Percentiles rank a stretch among this genome's conserved stretches.
These are phyloP conservation scores for Panagrolaimus sp. DNA, from an alignment of 1,140 invertebrate species.

Conservation along the genomic window DNA sequence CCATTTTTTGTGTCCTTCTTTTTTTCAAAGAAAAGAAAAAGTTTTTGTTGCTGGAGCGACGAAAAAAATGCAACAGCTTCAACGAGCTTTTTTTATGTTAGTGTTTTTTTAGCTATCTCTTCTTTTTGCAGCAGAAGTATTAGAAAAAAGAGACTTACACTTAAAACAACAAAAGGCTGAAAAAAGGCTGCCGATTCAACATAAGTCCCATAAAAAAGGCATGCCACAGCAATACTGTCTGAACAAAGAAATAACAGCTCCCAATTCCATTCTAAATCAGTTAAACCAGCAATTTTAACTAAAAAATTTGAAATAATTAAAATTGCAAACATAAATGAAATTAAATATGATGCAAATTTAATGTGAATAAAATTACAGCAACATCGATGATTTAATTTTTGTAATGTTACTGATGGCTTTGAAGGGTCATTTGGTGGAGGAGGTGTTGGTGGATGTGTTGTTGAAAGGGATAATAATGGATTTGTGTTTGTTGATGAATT, in stretches of 20 bases:
- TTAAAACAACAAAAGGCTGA: constrained; percentile 12
- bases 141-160: neutral
- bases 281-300: constrained; percentile 8
- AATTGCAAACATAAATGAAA: neutral
- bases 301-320: constrained; percentile 1
- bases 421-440: no score
- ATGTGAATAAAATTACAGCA: constrained; percentile 9
- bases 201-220: constrained; percentile 8
- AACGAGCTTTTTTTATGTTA: no score
- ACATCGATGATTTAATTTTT: neutral
- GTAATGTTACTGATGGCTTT: no score
- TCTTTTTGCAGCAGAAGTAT: no score
- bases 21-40: no score
- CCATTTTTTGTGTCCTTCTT: no score
- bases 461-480: no score
- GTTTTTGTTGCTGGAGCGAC: no score
- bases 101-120: no score
- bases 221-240: constrained; percentile 10
- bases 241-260: constrained; percentile 11
- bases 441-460: no score
- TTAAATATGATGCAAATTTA: neutral
- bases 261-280: constrained; percentile 11
- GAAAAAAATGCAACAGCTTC: no score
- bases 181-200: constrained; percentile 1
- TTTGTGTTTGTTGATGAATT: no score